phyloP scores from a whole-genome alignment of 2,888 invertebrate genomes.

The Crocallis elinguaria region DNA sequence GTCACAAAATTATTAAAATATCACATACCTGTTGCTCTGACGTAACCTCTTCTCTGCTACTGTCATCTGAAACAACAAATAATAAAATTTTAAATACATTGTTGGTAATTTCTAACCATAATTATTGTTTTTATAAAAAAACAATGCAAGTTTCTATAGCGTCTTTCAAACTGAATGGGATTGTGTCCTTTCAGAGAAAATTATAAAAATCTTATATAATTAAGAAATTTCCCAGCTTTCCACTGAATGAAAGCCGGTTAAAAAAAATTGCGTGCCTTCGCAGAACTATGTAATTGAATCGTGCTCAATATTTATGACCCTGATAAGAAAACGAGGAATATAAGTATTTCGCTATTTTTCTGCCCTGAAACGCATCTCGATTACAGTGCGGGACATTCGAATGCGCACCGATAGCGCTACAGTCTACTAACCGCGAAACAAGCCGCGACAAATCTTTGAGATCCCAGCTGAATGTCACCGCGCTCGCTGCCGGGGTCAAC shows the following conservation, averaged over 20 bases:
- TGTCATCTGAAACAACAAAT: constrained; percentile 76
- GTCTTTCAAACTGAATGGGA: too few species aligned
- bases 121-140: too few species aligned
- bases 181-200: too few species aligned
- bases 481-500: constrained; percentile 15
- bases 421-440: constrained; percentile 54
- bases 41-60: constrained; percentile 74
- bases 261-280: neutral
- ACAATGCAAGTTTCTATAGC: too few species aligned
- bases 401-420: constrained; percentile 45
- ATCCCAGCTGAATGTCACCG: neutral
- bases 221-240: too few species aligned
- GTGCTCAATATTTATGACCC: constrained; percentile 12
- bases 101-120: neutral
- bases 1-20: constrained; percentile 9
- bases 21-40: constrained; percentile 76
- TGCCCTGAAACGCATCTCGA: constrained; percentile 51
- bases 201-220: too few species aligned
- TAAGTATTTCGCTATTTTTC: constrained; percentile 35
- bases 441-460: constrained; percentile 26
- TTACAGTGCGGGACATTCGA: constrained; percentile 42
- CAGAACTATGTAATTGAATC: neutral
- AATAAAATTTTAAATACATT: constrained; percentile 25
- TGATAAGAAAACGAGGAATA: constrained; percentile 10
- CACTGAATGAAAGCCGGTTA: neutral